Evolutionary conservation across 2,113 vertebrate species (phyloP).

Genomic region (Notarius lentiginosus): DNA sequence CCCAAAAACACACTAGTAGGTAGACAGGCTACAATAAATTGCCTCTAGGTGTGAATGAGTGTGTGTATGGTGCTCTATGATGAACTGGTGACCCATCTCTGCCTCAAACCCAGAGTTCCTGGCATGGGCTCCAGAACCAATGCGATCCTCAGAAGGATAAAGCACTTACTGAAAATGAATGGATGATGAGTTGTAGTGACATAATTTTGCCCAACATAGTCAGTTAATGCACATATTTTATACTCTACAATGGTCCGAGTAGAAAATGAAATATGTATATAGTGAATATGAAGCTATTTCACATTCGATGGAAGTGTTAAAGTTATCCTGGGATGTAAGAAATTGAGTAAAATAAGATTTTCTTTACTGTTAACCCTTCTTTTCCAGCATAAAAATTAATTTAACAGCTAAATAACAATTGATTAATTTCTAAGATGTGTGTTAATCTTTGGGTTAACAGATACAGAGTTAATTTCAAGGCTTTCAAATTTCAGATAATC

Average conservation of each 20-base stretch:
- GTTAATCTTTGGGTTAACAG: not conserved
- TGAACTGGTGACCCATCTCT: not conserved
- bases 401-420: too few species aligned
- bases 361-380: too few species aligned
- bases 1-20: not conserved
- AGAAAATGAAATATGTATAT: not conserved
- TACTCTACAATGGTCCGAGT: not conserved
- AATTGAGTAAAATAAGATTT: too few species aligned
- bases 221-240: not conserved
- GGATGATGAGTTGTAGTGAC: not conserved
- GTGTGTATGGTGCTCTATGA: not conserved
- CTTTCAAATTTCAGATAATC: not conserved
- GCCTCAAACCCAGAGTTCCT: not conserved
- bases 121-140: not conserved
- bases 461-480: not conserved
- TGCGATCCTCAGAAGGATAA: not conserved
- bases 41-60: not conserved
- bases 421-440: not conserved
- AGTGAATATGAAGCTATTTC: not conserved
- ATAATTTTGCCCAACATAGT: not conserved
- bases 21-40: not conserved
- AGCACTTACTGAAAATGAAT: not conserved
- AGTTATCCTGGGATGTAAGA: too few species aligned
- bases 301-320: not conserved
- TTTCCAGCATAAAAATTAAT: too few species aligned